These are phyloP conservation scores for Pseudachorutes palmiensis DNA, from an alignment of 1,140 invertebrate genomes.

Conservation along the genomic window DNA sequence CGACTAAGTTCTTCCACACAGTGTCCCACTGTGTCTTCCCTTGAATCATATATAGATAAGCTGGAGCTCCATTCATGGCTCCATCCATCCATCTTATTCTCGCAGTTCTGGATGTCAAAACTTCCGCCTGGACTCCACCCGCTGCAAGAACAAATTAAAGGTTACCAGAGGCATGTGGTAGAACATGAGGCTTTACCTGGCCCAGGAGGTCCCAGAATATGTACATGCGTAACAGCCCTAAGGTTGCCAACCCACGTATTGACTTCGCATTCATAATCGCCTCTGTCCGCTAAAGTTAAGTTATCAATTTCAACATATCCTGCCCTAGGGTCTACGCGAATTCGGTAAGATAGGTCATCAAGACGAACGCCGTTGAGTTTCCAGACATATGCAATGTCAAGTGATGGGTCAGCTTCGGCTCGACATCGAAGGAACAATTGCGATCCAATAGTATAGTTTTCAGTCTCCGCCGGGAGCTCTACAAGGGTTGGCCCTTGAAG, in stretches of 20 bases:
- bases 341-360: conserved; percentile 45
- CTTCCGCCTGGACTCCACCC: conserved; percentile 62
- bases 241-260: conserved; percentile 78
- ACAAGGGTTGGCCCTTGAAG: conserved; percentile 63
- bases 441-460: conserved; percentile 59
- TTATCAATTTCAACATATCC: conserved; percentile 71
- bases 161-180: too few relatives aligned
- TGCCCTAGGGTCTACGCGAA: conserved; percentile 25
- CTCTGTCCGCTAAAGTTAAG: conserved; percentile 71
- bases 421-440: conserved; percentile 68
- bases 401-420: conserved; percentile 65
- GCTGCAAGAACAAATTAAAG: conserved; percentile 39
- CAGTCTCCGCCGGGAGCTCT: conserved; percentile 55
- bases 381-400: conserved; percentile 86
- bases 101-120: conserved; percentile 64
- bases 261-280: conserved; percentile 79
- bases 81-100: conserved; percentile 83
- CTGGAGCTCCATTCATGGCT: conserved; percentile 66
- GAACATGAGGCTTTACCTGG: too few relatives aligned
- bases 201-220: conserved; percentile 74
- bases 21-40: conserved; percentile 77
- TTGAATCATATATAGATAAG: conserved; percentile 66
- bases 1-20: conserved; percentile 66
- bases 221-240: conserved; percentile 57
- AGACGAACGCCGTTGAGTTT: conserved; percentile 75